Evolutionary conservation across 1,140 invertebrate genomes (phyloP), one percentile per base, ranked within the genome.

Genomic region (Nebria ingens): DNA sequence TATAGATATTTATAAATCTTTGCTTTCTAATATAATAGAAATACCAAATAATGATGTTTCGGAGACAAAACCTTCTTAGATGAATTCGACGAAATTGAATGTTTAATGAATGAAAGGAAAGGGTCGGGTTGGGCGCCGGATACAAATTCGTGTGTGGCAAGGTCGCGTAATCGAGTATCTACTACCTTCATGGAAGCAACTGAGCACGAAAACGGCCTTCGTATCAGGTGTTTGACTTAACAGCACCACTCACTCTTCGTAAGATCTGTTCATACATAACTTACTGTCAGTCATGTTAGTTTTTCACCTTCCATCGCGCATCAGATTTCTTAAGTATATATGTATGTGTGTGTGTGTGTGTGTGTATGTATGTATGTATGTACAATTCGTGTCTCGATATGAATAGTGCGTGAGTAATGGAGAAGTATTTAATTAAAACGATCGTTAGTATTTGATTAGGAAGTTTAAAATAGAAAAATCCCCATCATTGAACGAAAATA

Each of bases 351-450:
- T n/a, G n/a, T n/a, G n/a, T n/a, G n/a, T n/a, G n/a, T n/a, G n/a
- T n/a, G n/a, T n/a, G n/a, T n/a, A n/a, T n/a, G n/a, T n/a, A n/a
- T n/a, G n/a, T n/a, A n/a, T n/a, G n/a, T n/a, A n/a, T n/a, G n/a
- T n/a, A n/a, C n/a, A n/a, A n/a, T 34, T n/a, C 6, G 25, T 34
- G 25, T 9, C 25, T n/a, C 6, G 6, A 45, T 45, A 17, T 45
- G 9, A 17, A 45, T 45, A 45, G 6, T 17, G 17, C 17, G 15
- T 45, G 15, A 45, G 15, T 29, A 6, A 29, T 29, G 25, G 4
- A 6, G 17, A 12, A 45, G 25, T 34, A 45, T 45, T 45, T 45
- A 45, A 45, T 45, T 45, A 45, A 45, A 45, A 45, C 15, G 15
- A 45, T 45, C 40, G 15, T 45, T 45, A 45, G 17, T 3, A 12